Base-by-base conservation (phyloP, 2,797 vertebrate genomes). In the Sarcoramphus papa region DNA sequence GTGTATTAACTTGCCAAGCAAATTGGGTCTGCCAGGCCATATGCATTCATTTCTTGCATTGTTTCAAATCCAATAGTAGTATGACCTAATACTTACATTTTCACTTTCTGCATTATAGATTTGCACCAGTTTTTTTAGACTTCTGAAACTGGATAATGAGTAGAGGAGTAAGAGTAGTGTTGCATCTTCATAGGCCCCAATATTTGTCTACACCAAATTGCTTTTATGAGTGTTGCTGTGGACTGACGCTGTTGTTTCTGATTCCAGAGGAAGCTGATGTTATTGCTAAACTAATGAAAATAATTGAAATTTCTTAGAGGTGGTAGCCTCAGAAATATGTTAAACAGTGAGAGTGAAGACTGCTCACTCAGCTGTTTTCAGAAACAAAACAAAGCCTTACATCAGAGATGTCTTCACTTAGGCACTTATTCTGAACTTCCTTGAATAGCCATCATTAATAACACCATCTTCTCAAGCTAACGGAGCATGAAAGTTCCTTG, bases 371-470 rank as follows among this genome's bases (percentile, higher is more conserved):
- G 90, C 93, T 92, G 63, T 91, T 94, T 81, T 81, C 57, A 45
- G 89, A 77, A 96, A 81, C 72, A 85, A 95, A 97, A 89, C 93
- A 96, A 95, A 93, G 76, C 92, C 65, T 91, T 96, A 43, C 65
- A 85, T 95, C 92, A 95, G 92, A 93, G 78, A 53, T 93, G 54
- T 72, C 69, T 93, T 94, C 84, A 45, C 87, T 88, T 83, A 72
- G 65, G 79, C 75, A 45, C 74, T 90, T 89, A 63, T 2, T 68
- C 75, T 50, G 68, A 93, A 94, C 78, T 96, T 96, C 78, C 78
- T 88, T 16, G 35, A 83, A 68, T 48, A 94, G 75, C 1, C 5
- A 2, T 88, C 92, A 48, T 93, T 95, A 96, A 92, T 93, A 95
- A 84, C 4, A 16, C 76, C 75, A 76, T 93, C 93, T 94, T 90